Evolutionary conservation across 2,113 vertebrate genomes (phyloP), one percentile per base, ranked within the genome.

Genomic region (Odocoileus virginianus): DNA sequence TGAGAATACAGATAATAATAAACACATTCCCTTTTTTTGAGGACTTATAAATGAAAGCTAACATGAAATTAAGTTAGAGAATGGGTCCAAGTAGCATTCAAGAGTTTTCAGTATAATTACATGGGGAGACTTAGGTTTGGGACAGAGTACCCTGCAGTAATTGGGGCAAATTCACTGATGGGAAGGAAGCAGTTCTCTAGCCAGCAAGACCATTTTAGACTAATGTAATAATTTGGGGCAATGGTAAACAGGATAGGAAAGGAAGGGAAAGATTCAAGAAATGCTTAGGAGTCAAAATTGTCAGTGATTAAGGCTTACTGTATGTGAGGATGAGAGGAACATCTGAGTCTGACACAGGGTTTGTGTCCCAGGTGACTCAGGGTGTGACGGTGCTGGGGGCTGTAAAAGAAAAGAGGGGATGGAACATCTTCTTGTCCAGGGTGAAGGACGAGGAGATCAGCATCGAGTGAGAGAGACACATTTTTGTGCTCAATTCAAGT

Each of bases 61-160:
- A 90, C 54, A 55, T 74, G 92, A 96, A 90, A 93, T 92, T 87
- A 79, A 87, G 27, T 47, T 45, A 90, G 27, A 61, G 30, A 78
- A 47, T 67, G 23, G n/a, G 30, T n/a, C 14, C 54, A 60, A 36
- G 14, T 2, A 28, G 4, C 54, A 85, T 21, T 5, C 85, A 85
- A 45, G 33, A 40, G 17, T 12, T 52, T 94, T 74, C 12, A 40
- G 14, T 52, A 61, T 64, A 76, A n/a, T 25, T 28, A 81, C 8
- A 40, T 7, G 10, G 47, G 43, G 30, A 28, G 40, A 40, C 15
- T 6, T 40, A 19, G 28, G 5, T 27, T 90, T 81, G 78, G 12
- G 36, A 86, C 13, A 74, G 4, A 33, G 64, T 13, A 19, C 10
- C 52, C 43, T 47, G 54, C 21, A 89, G 94, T 15, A 40, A 52